phyloP scores from a whole-genome alignment of 2,113 vertebrate species.

The Struthio camelus region DNA sequence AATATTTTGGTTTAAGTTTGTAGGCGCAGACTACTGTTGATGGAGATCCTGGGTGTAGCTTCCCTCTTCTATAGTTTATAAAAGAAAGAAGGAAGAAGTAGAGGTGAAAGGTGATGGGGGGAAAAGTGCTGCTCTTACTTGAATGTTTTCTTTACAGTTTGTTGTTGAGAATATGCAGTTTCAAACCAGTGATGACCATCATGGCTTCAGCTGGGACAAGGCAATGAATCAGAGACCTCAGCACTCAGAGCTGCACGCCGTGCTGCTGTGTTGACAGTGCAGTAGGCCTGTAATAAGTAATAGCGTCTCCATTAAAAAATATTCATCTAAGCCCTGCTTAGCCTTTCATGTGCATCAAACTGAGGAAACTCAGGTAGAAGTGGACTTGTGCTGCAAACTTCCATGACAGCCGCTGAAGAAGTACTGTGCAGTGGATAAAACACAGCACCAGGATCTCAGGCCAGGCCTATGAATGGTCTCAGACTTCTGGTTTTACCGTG shows the following conservation, averaged over 20 bases:
- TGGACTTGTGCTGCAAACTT: neutral
- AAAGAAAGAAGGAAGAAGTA: neutral
- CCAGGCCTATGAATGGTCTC: neutral
- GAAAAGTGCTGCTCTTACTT: neutral
- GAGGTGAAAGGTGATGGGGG: neutral
- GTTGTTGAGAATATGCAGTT: neutral
- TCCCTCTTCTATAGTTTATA: neutral
- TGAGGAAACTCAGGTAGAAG: neutral
- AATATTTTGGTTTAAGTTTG: neutral
- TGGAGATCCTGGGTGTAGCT: neutral
- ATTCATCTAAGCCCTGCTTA: neutral
- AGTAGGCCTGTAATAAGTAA: neutral
- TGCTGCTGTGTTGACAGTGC: neutral
- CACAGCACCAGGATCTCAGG: neutral
- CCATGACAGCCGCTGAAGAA: neutral
- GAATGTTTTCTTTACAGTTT: neutral
- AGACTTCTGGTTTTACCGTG: neutral
- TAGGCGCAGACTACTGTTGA: neutral
- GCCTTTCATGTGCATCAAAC: neutral
- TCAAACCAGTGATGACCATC: neutral
- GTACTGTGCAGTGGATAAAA: neutral
- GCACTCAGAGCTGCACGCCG: neutral
- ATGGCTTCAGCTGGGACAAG: neutral
- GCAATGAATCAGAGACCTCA: neutral
- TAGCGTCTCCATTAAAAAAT: neutral